Conservation (phyloP, 1,140 invertebrate species). For the Amyelois transitella region DNA sequence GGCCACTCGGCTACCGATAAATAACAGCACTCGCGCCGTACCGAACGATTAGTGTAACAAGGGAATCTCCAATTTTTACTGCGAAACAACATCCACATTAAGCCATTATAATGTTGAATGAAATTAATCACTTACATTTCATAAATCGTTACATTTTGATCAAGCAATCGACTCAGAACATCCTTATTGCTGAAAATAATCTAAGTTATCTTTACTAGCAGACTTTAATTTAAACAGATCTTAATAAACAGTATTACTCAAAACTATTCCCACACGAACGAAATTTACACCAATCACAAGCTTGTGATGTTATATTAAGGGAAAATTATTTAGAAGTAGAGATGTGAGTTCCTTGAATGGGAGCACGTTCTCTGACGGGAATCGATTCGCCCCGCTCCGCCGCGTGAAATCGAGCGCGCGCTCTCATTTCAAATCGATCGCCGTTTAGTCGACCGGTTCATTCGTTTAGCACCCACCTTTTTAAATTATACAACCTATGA, state of each 20-base stretch:
- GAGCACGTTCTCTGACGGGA: slow-evolving; percentile 33
- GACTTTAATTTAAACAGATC: too few species aligned
- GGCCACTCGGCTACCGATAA: slow-evolving; percentile 59
- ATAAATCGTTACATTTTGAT: too few species aligned
- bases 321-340: not conserved
- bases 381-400: slow-evolving; percentile 58
- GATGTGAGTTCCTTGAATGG: slow-evolving; percentile 24
- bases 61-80: slow-evolving; percentile 28
- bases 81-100: slow-evolving; percentile 16
- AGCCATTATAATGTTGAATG: slow-evolving; percentile 16
- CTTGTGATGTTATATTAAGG: not conserved
- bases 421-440: slow-evolving; percentile 45
- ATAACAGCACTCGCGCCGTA: slow-evolving; percentile 39
- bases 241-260: too few species aligned
- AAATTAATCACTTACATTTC: too few species aligned
- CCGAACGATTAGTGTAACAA: slow-evolving; percentile 60
- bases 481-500: slow-evolving; percentile 1
- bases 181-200: too few species aligned
- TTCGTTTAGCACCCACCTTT: slow-evolving; percentile 32
- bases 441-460: slow-evolving; percentile 37
- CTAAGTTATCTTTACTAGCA: too few species aligned
- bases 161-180: too few species aligned
- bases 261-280: too few species aligned
- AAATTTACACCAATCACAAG: not conserved
- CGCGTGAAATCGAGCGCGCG: slow-evolving; percentile 64